These are phyloP conservation scores for Bufo gargarizans DNA, from an alignment of 2,113 vertebrate species.

Conservation along the genomic window DNA sequence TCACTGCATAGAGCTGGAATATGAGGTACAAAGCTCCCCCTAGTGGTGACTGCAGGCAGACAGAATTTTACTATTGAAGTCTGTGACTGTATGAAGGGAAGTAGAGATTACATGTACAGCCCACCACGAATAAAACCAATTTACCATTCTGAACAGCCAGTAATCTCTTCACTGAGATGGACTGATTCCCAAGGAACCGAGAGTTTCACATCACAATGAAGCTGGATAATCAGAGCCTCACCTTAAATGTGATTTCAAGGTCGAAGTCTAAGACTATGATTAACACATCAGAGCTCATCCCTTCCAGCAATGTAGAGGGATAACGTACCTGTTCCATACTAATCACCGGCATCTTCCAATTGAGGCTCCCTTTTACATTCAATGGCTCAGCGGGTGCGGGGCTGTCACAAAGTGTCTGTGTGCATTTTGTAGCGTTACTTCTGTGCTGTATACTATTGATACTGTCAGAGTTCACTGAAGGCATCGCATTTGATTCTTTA, in stretches of 20 bases:
- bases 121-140: no score
- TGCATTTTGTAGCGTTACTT: constrained; percentile 41
- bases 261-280: not conserved
- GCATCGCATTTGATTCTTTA: not conserved
- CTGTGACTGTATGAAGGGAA: no score
- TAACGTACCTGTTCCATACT: constrained; percentile 42
- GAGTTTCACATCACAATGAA: not conserved
- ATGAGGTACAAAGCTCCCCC: no score
- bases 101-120: no score
- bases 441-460: constrained; percentile 18
- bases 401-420: constrained; percentile 49
- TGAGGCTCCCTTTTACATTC: not conserved
- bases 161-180: not conserved
- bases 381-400: not conserved
- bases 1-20: no score
- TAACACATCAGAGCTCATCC: not conserved
- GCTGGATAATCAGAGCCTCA: not conserved
- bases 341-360: not conserved
- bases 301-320: not conserved
- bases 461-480: not conserved
- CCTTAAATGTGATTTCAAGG: not conserved
- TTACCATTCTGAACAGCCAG: no score
- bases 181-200: not conserved
- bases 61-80: no score
- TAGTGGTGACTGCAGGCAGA: no score